Evolutionary conservation across 2,888 invertebrate species (phyloP).

Genomic region (Drosophila barbarae): DNA sequence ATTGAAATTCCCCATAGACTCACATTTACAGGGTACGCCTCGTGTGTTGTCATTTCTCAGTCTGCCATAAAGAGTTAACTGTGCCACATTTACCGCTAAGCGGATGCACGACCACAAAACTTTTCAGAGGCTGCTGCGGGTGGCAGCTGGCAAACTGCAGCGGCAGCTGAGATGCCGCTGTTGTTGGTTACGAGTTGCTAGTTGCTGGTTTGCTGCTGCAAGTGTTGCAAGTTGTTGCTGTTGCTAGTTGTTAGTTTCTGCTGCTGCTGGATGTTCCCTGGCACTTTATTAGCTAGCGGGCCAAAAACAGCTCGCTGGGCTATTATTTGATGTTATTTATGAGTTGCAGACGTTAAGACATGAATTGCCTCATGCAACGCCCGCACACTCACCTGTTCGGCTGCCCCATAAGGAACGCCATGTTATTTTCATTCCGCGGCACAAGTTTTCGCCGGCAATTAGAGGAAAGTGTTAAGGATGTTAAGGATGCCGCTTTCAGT

Average conservation of each 20-base stretch:
- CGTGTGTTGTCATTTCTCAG: background rate
- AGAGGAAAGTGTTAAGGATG: conserved; percentile 45
- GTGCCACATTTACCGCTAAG: conserved; percentile 43
- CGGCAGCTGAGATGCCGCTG: conserved; percentile 12
- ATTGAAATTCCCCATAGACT: background rate
- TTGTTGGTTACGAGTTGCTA: conserved; percentile 12
- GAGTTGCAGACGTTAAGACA: conserved; percentile 52
- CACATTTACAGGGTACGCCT: conserved; percentile 14
- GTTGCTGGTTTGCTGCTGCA: conserved; percentile 17
- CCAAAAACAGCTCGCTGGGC: conserved; percentile 29
- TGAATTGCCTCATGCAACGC: conserved; percentile 38
- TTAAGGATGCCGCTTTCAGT: conserved; percentile 39
- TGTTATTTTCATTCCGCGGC: conserved; percentile 53
- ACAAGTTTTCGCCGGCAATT: conserved; percentile 51
- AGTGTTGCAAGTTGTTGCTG: conserved; percentile 29
- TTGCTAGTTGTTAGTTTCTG: conserved; percentile 13
- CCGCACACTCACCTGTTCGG: conserved; percentile 30
- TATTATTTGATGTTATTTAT: conserved; percentile 67
- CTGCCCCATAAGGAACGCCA: conserved; percentile 40
- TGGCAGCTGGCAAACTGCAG: conserved; percentile 28
- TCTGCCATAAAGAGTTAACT: conserved; percentile 40
- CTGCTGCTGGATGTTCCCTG: conserved; percentile 11
- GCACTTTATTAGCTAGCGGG: conserved; percentile 58
- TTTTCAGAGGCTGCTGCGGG: conserved; percentile 44
- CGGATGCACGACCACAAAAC: conserved; percentile 43